Base-by-base conservation (phyloP, 2,888 invertebrate species). In the Bellardia pandia region DNA sequence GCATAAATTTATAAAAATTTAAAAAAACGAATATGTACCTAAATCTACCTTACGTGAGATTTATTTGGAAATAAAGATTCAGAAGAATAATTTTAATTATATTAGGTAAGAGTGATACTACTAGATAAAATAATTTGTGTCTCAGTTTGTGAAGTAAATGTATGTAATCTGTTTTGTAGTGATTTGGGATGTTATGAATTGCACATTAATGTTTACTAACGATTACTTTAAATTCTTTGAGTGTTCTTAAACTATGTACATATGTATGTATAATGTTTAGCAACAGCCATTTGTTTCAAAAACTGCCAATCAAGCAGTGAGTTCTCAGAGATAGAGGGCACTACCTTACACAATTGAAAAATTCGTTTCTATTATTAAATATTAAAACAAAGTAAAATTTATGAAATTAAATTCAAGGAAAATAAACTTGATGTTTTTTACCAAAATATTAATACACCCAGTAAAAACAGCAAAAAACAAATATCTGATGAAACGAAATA, bases 271-370 rank as follows among this genome's bases (percentile, higher is more conserved):
- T 45, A 45, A 45, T 45, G 45, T 45, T 37, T 6, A 37, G 4
- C 37, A 45, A 45, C 13, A 45, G 45, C 45, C 45, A 45, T 45
- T 2, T 13, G 13, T 45, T 37, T 37, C 13, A 53, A 53, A 53
- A 53, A 8, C 53, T 8, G 9, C n/a, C 8, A 9, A 8, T 6
- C 14, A n/a, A 53, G 3, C 16, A 16, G 60, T 60, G 37, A 60
- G 14, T 13, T 14, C 8, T 33, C 2, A 13, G 0, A 60, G 14
- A 33, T 33, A 60, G 23, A 60, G 5, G 1, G 1, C 7, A 33
- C 58, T 33, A 60, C 14, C 60, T 60, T 60, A 14, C 60, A 60
- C 33, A 60, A 60, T 60, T 53, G 23, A 14, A 58, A 60, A 60
- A 60, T 14, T 14, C 8, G 33, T 58, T 58, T 58, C 23, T 23